Conservation (phyloP, 2,113 vertebrate genomes). For the Nibea coibor region DNA sequence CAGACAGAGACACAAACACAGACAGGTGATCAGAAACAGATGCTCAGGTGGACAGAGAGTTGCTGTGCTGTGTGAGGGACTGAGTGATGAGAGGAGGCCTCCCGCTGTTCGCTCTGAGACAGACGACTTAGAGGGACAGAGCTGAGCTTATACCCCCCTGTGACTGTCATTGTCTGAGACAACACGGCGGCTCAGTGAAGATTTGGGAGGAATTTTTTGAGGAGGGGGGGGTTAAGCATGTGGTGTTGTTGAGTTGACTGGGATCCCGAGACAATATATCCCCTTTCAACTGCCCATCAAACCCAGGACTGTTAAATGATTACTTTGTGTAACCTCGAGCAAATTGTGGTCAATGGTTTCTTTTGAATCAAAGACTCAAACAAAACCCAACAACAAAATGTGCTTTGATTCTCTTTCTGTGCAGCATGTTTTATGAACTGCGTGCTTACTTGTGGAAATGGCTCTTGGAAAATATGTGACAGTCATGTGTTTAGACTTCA, state of each 20-base stretch:
- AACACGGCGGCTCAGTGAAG: conserved; percentile 66
- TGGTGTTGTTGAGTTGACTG: conserved; percentile 67
- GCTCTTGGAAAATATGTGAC: conserved; percentile 65
- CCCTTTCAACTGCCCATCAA: conserved; percentile 64
- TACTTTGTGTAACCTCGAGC: conserved; percentile 48
- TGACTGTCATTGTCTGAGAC: conserved; percentile 76
- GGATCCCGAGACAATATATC: conserved; percentile 58
- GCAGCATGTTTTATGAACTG: conserved; percentile 35
- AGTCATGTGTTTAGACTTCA: conserved; percentile 75
- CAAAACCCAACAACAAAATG: conserved; percentile 57
- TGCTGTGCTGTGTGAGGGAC: conserved; percentile 26
- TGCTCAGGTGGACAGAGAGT: conserved; percentile 50
- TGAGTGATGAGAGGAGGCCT: conserved; percentile 54
- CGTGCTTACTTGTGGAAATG: conserved; percentile 35
- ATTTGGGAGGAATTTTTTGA: conserved; percentile 73
- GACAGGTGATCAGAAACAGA: conserved; percentile 58
- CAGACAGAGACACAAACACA: conserved; percentile 21
- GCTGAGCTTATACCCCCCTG: conserved; percentile 69
- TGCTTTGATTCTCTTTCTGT: conserved; percentile 46
- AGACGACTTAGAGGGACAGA: conserved; percentile 74
- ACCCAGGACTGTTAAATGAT: conserved; percentile 48
- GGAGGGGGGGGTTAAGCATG: conserved; percentile 55
- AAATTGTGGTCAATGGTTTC: conserved; percentile 40
- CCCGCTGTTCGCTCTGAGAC: conserved; percentile 73
- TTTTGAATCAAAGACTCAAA: conserved; percentile 39